These are phyloP conservation scores for Scaptomyza cyrtandrae DNA, from an alignment of 2,888 invertebrate genomes.

Conservation along the genomic window DNA sequence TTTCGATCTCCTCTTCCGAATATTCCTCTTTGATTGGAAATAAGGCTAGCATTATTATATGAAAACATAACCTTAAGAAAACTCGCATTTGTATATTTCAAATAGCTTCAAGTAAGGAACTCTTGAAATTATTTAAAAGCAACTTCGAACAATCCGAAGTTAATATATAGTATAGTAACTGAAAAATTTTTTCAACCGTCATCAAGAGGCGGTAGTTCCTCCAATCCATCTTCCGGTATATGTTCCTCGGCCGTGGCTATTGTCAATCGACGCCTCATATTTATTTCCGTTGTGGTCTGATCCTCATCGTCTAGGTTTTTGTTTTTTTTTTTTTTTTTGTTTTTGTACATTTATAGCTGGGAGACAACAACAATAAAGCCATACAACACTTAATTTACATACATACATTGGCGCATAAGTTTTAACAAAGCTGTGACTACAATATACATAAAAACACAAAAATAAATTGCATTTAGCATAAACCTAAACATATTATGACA, in stretches of 20 bases:
- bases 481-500: constrained; percentile 14
- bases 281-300: constrained; percentile 56
- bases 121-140: constrained; percentile 46
- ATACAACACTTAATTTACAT: constrained; percentile 64
- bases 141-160: constrained; percentile 62
- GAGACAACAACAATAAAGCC: constrained; percentile 62
- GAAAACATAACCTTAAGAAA: constrained; percentile 1
- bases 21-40: constrained; percentile 71
- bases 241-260: constrained; percentile 81
- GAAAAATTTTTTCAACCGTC: constrained; percentile 76
- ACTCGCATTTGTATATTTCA: constrained; percentile 11
- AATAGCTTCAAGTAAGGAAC: constrained; percentile 25
- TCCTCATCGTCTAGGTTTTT: constrained; percentile 58
- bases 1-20: constrained; percentile 81
- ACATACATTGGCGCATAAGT: constrained; percentile 73
- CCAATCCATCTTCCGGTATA: constrained; percentile 68
- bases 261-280: constrained; percentile 82
- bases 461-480: constrained; percentile 27
- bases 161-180: constrained; percentile 9
- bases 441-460: constrained; percentile 29
- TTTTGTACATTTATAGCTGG: constrained; percentile 27
- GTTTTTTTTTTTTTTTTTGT: constrained; percentile 4
- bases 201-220: constrained; percentile 77
- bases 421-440: constrained; percentile 72
- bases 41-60: constrained; percentile 35